Evolutionary conservation across 2,888 invertebrate genomes (phyloP), one percentile per base, ranked within the genome.

Genomic region (Nymphalis urticae): DNA sequence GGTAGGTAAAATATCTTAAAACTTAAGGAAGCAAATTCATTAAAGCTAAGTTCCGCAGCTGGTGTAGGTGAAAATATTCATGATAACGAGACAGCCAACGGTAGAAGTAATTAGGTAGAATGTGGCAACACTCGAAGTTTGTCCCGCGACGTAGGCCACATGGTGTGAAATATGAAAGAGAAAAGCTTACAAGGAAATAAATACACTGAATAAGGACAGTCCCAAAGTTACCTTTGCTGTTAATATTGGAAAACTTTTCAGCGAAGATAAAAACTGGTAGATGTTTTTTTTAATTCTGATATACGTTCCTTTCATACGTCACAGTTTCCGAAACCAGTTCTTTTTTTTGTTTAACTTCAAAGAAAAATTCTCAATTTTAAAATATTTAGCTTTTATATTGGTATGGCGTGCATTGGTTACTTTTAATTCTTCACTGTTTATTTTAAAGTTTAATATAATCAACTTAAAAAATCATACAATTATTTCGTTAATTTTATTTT

Each of bases 71-170:
- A 60, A 70, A 72, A 72, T 72, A 68, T 65, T 70, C 32, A 70
- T 68, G 65, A 71, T 71, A 71, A 69, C 66, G 62, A 65, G 64
- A 50, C 53, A 42, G 59, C 54, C 63, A 59, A 67, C 67, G 68
- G 60, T 63, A 54, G 83, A 81, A 81, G 82, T 85, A 86, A 87
- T 87, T 87, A 85, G 82, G 76, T 81, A 78, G 83, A 85, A 83
- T 82, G 83, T 82, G 76, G 76, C 78, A 79, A 80, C 79, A 79
- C 77, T 76, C 78, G 80, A 84, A 86, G 82, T 85, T 84, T 77
- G 77, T 78, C 75, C 72, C 76, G 75, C 74, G 79, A 85, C 79
- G 78, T 70, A 79, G 81, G 81, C 85, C 87, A 82, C 83, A 81
- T 86, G 84, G 77, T 77, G 73, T 73, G 75, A 76, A 77, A 80